Conservation (phyloP, 2,888 invertebrate genomes). For the Callinectes sapidus region DNA sequence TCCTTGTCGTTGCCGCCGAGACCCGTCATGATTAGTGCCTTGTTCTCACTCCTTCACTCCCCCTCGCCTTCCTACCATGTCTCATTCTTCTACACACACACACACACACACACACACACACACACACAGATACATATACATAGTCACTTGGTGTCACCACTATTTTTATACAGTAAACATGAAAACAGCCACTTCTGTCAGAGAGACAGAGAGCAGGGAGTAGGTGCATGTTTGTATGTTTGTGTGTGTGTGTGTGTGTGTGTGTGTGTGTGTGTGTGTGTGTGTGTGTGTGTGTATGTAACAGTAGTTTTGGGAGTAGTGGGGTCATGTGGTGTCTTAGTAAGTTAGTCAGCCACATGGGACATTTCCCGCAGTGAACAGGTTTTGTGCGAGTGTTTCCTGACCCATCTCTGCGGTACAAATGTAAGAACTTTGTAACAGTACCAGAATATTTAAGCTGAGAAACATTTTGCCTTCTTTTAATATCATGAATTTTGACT, state of each 20-base stretch:
- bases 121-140: background rate
- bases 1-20: background rate
- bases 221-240: background rate
- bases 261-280: no score
- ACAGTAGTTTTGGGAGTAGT: background rate
- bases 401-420: background rate
- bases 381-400: background rate
- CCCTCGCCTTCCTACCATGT: background rate
- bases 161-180: background rate
- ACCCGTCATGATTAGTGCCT: background rate
- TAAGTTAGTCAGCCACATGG: background rate
- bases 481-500: no score
- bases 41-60: background rate
- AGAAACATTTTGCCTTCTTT: no score
- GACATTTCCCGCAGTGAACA: background rate
- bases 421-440: no score
- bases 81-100: conserved; percentile 24
- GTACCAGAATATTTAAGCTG: no score
- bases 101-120: conserved; percentile 28
- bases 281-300: background rate
- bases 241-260: no score
- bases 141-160: background rate
- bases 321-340: background rate
- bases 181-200: background rate
- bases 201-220: background rate